phyloP scores from a whole-genome alignment of 1,140 invertebrate species.

The Pachyrhynchus sulphureomaculatus region DNA sequence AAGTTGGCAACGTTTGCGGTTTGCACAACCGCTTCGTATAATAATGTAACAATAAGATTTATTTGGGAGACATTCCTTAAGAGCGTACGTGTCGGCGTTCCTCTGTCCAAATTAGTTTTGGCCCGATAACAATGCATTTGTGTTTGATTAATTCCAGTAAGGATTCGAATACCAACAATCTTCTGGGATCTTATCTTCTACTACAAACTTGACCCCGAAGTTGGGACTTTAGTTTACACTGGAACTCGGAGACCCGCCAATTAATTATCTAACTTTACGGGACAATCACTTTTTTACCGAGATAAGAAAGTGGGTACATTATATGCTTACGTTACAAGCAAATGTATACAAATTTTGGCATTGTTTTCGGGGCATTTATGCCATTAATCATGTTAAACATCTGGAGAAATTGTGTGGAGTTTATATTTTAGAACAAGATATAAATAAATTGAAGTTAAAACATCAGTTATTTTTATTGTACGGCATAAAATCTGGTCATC shows the following conservation, averaged over 20 bases:
- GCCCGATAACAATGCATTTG: conserved; percentile 26
- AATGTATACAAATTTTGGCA: neutral
- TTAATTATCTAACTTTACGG: conserved; percentile 23
- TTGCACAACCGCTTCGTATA: conserved; percentile 6
- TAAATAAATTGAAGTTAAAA: too few species aligned
- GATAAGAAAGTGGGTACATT: neutral
- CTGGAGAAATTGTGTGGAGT: too few species aligned
- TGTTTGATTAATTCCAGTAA: conserved; percentile 25
- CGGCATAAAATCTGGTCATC: too few species aligned
- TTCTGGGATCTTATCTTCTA: conserved; percentile 25
- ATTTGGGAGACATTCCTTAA: conserved; percentile 22
- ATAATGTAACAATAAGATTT: conserved; percentile 26
- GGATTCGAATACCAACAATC: conserved; percentile 29
- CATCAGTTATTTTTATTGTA: too few species aligned
- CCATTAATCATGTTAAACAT: neutral
- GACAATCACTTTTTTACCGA: conserved; percentile 7
- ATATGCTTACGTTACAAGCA: neutral
- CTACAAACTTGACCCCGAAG: conserved; percentile 21
- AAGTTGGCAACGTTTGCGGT: conserved; percentile 14
- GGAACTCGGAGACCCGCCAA: conserved; percentile 5
- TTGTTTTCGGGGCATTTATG: neutral
- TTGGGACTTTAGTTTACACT: conserved; percentile 6
- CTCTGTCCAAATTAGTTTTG: conserved; percentile 22
- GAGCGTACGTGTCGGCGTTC: conserved; percentile 20
- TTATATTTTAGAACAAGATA: too few species aligned